These are phyloP conservation scores for Lacanobia wlatinum DNA, from an alignment of 2,888 invertebrate genomes.

Conservation along the genomic window DNA sequence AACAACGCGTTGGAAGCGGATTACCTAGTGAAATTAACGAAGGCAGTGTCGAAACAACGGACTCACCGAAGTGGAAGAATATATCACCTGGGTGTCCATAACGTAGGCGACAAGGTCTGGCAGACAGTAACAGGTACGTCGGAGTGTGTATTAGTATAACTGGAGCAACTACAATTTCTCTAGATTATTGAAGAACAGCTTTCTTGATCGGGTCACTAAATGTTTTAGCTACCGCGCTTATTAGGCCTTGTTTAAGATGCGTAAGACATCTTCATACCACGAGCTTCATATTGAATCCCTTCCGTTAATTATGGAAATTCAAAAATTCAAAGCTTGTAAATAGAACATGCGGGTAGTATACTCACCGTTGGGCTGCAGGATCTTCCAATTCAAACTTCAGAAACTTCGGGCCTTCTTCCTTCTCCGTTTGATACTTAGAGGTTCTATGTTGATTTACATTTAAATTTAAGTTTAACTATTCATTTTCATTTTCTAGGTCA, in stretches of 20 bases:
- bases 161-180: not conserved
- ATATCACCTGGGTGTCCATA: slow-evolving; percentile 70
- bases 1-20: slow-evolving; percentile 48
- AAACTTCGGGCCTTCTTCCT: too few species aligned
- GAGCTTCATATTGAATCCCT: too few species aligned
- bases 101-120: slow-evolving; percentile 65
- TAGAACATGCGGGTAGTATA: too few species aligned
- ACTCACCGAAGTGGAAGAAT: slow-evolving; percentile 13
- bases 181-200: not conserved
- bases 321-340: too few species aligned
- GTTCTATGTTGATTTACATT: too few species aligned
- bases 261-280: too few species aligned
- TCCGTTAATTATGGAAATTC: too few species aligned
- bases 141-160: not conserved
- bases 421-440: too few species aligned
- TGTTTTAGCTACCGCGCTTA: not conserved
- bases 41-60: not conserved
- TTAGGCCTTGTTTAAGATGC: too few species aligned
- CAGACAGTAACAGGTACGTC: slow-evolving; percentile 73
- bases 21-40: slow-evolving; percentile 3
- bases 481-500: not conserved
- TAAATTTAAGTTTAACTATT: too few species aligned
- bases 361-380: too few species aligned
- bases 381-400: too few species aligned
- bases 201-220: not conserved